These are phyloP conservation scores for Lobophora halterata DNA, from an alignment of 2,888 invertebrate species.

Conservation along the genomic window DNA sequence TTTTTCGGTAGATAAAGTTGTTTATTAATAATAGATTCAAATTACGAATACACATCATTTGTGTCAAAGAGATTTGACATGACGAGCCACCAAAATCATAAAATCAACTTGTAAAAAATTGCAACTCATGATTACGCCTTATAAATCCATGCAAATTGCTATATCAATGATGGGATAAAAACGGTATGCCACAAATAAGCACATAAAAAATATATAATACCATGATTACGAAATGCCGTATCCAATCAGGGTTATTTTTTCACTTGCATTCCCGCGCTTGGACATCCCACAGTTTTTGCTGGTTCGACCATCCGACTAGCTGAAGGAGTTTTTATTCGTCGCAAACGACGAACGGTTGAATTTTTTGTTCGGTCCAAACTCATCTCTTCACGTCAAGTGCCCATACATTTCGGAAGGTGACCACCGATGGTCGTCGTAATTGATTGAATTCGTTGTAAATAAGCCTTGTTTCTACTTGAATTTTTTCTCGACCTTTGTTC, in stretches of 20 bases:
- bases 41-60: no score
- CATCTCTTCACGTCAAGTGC: conserved; percentile 65
- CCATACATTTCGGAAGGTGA: conserved; percentile 67
- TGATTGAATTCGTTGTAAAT: conserved; percentile 70
- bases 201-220: conserved; percentile 29
- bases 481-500: conserved; percentile 33
- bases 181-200: neutral
- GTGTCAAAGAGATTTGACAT: no score
- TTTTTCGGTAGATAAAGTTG: no score
- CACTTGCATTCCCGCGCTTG: conserved; percentile 49
- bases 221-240: conserved; percentile 57
- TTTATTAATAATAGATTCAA: no score
- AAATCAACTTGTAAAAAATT: no score
- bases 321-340: conserved; percentile 63
- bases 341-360: conserved; percentile 47
- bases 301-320: conserved; percentile 54
- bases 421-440: conserved; percentile 62
- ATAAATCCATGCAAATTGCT: conserved; percentile 3
- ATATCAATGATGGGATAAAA: conserved; percentile 2
- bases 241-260: conserved; percentile 65
- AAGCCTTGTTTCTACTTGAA: conserved; percentile 51
- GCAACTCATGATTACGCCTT: neutral
- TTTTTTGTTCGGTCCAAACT: conserved; percentile 68
- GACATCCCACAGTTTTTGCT: conserved; percentile 65
- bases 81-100: no score